Conservation (phyloP, 2,888 invertebrate species). For the Scrobipalpa atriplicella region DNA sequence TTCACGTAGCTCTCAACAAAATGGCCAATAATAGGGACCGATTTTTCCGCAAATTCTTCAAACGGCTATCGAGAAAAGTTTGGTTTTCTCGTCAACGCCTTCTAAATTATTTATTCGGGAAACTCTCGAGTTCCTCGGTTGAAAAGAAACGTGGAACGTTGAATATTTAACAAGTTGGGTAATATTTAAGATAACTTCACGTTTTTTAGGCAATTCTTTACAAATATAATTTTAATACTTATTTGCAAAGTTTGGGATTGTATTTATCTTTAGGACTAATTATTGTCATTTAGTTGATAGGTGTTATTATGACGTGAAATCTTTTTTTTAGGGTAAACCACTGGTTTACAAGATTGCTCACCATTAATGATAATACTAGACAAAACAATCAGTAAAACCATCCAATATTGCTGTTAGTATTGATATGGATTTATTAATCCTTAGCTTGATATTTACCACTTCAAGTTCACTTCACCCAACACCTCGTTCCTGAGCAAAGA, state of each 20-base stretch:
- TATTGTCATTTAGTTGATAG: too few species aligned
- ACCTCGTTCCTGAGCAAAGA: slow-evolving; percentile 32
- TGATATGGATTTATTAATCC: too few species aligned
- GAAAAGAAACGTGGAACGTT: slow-evolving; percentile 38
- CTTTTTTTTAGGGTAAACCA: too few species aligned
- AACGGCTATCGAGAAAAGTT: slow-evolving; percentile 59
- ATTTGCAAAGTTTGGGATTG: too few species aligned
- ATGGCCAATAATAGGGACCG: slow-evolving; percentile 1
- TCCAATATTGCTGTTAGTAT: too few species aligned
- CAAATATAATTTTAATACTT: too few species aligned
- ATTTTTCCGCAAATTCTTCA: slow-evolving; percentile 48
- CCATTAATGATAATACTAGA: too few species aligned
- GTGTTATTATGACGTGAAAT: too few species aligned
- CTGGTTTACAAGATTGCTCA: too few species aligned
- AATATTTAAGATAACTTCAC: slow-evolving; percentile 34
- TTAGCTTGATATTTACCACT: too few species aligned
- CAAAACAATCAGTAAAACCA: too few species aligned
- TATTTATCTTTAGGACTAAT: too few species aligned
- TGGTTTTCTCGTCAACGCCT: slow-evolving; percentile 54
- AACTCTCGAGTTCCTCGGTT: slow-evolving; percentile 55
- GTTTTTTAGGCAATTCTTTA: not conserved
- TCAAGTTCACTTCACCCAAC: not conserved
- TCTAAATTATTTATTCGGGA: slow-evolving; percentile 67
- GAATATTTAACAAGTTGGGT: slow-evolving; percentile 47
- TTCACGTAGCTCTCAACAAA: not conserved